A percentile compares a stretch with the other conserved stretches of the same genome.
Evolutionary conservation across 2,888 invertebrate species (phyloP).

Genomic region (Suillia variegata): DNA sequence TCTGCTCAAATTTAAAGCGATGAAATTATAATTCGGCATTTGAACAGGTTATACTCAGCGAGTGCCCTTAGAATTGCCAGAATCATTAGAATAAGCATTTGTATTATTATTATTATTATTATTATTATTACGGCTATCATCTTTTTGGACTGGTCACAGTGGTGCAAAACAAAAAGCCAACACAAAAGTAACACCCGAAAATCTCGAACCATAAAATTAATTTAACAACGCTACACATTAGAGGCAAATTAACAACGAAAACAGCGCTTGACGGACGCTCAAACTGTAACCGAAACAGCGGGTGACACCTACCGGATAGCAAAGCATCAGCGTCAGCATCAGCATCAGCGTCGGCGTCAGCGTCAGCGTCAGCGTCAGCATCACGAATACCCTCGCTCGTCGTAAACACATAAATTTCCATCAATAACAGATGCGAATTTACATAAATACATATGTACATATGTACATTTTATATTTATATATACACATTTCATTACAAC

Average conservation of each 20-base stretch:
- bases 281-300: not conserved
- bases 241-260: no score
- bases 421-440: not conserved
- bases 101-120: no score
- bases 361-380: not conserved
- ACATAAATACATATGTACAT: not conserved
- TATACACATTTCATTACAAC: no score
- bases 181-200: not conserved
- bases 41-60: no score
- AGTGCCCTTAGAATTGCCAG: no score
- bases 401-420: not conserved
- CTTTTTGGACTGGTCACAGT: no score
- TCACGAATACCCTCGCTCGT: not conserved
- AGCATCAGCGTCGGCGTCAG: no score
- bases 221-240: not conserved
- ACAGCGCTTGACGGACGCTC: no score
- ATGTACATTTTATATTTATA: not conserved
- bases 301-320: not conserved
- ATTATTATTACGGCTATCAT: no score
- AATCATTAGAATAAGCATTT: no score
- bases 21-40: conserved; percentile 43
- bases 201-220: not conserved
- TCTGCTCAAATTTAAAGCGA: no score
- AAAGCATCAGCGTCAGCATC: not conserved
- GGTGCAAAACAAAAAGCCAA: no score